Base-by-base conservation (phyloP, 2,113 vertebrate genomes). In the Pangasianodon gigas region DNA sequence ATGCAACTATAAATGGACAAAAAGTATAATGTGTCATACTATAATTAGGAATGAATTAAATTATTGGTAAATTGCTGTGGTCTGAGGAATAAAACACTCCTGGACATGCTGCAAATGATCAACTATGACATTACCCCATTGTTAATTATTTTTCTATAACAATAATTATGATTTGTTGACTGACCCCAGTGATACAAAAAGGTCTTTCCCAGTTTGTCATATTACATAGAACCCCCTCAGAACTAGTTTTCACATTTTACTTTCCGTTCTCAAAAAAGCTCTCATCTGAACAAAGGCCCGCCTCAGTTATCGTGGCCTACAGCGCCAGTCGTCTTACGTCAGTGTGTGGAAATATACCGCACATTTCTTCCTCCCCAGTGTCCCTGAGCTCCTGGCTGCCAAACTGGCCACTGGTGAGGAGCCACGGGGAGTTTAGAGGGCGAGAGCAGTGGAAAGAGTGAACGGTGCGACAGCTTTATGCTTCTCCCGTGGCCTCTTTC, bases 381-480 rank as follows among this genome's bases (percentile, higher is more conserved):
- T 96, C 93, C 92, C 93, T 94, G 92, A 92, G 93, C 93, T 92
- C 90, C 89, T 74, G 91, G 93, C 94, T 95, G 95, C 95, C 95
- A 95, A 95, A 95, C 91, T 94, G 86, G 81, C 94, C 93, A 93
- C 94, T 94, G 95, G 95, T 87, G 92, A 52, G 90, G 88, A 94
- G 93, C 94, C 94, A 94, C 92, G 90, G 94, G 94, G 93, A 92
- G 94, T 92, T 93, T 85, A 54, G 62, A 79, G 79, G 65, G 65
- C 46, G 92, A 93, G 94, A 93, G 93, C 91, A 93, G 94, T 96
- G 95, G 95, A 96, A 96, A 96, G 94, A 96, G 94, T 96, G 95
- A 96, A 95, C 93, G 95, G 93, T 94, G 90, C 90, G 94, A 96
- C 95, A 96, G 95, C 94, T 96, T 96, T 96, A 96, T 94, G 93